Percentiles rank a stretch among this genome's conserved stretches.
phyloP scores from a whole-genome alignment of 2,113 vertebrate species.

The Ceratotherium simum region DNA sequence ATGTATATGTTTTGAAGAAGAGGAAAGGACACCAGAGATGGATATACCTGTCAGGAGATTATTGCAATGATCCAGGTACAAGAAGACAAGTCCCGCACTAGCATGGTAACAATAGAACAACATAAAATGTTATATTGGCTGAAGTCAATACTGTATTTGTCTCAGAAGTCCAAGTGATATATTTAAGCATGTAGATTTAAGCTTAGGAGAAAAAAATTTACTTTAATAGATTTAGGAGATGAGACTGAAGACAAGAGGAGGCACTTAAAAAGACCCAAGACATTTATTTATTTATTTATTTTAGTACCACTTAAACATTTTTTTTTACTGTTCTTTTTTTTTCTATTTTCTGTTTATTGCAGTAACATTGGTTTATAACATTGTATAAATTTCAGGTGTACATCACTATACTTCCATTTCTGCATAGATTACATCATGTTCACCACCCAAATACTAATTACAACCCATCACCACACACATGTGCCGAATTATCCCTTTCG shows the following conservation, averaged over 20 bases:
- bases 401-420: too few relatives aligned
- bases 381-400: too few relatives aligned
- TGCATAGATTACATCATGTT: too few relatives aligned
- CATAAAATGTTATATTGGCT: neutral
- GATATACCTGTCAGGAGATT: neutral
- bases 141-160: slow-evolving; percentile 49
- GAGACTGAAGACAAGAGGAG: neutral
- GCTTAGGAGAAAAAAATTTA: slow-evolving; percentile 66
- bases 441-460: too few relatives aligned
- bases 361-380: too few relatives aligned
- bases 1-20: neutral
- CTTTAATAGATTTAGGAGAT: slow-evolving; percentile 56
- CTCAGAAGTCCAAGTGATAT: slow-evolving; percentile 75
- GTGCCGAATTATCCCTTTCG: too few relatives aligned
- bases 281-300: neutral
- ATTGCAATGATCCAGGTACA: neutral
- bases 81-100: neutral
- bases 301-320: too few relatives aligned
- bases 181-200: slow-evolving; percentile 82
- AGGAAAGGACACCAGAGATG: neutral
- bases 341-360: too few relatives aligned
- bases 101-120: neutral
- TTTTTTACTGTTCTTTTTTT: too few relatives aligned
- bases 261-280: slow-evolving; percentile 17
- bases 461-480: too few relatives aligned